Base-by-base conservation (phyloP, 2,888 invertebrate species). In the Acanthosepion pharaonis region DNA sequence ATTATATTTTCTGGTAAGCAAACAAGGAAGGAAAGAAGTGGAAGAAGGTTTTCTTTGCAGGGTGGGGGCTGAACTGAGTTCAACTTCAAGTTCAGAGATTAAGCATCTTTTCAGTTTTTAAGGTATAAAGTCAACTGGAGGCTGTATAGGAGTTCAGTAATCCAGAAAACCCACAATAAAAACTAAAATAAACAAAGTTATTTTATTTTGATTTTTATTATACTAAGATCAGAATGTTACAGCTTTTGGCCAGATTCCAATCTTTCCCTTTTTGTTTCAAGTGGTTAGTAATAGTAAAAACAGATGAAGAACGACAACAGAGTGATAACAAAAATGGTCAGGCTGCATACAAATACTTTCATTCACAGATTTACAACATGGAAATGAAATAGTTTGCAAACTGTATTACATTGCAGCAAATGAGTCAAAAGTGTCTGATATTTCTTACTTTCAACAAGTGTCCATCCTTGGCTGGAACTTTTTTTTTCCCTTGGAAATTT, bases 281-380 rank as follows among this genome's bases (percentile, higher is more conserved):
- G 15, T 49, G 51, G 51, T n/a, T 48, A 92, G 15, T 49, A 49
- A 92, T 33, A 92, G 28, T 20, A 53, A 49, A 93, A 51, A 49
- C n/a, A 53, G 51, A 93, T 93, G 53, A 49, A 93, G 93, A 53
- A 53, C 25, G 49, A 49, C 49, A 93, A 93, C 5, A 92, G 51
- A 49, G 53, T 53, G 53, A 93, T 49, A 93, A 93, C 49, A 48
- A 93, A n/a, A 53, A 93, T 25, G 28, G 48, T 92, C 48, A 48
- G n/a, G 49, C 93, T 93, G 49, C 93, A 93, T 93, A 93, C 51
- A 93, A 93, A 93, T 49, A 51, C 93, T 93, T 93, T 93, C 93
- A 93, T 93, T 93, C 93, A 92, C 92, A 93, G 93, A 93, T 49
- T 49, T 93, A 93, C 93, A 92, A 92, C 92, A 93, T 93, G 25